Evolutionary conservation across 2,113 vertebrate species (phyloP), one percentile per base, ranked within the genome.

Genomic region (Baryphthengus martii): DNA sequence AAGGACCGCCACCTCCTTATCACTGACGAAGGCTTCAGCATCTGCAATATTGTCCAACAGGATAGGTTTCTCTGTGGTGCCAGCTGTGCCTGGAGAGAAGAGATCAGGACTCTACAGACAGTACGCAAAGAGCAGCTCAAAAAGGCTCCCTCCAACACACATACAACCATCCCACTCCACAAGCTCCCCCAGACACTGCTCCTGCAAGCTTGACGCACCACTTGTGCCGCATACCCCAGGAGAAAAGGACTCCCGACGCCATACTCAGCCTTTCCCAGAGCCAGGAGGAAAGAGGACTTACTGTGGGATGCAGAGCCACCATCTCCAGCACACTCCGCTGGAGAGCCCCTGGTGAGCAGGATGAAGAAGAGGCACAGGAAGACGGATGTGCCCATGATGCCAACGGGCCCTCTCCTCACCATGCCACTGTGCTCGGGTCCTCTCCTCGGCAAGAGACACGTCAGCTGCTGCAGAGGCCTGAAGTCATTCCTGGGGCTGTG

Each of bases 1-100:
- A 66, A 99, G 50, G 74, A 99, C 95, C 1, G 95, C 98, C 95
- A 99, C 98, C 50, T 99, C 99, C 1, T 97, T 98, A 9, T 98
- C 90, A 23, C 96, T 76, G 13, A 99, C 84, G 89, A 99, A 99
- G 82, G 98, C 96, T 96, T 97, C 81, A 0, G 97, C 96, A 7
- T 98, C 97, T 37, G 88, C 49, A 3, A 97, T 77, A 88, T 97
- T 94, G 3, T 95, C 87, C 93, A 99, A 96, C 40, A 68, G 78
- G 68, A 84, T 13, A 9, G 97, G 90, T 53, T 90, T 95, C 71
- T 63, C 95, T 35, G n/a, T 2, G 7, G 40, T 15, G 58, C 72
- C 16, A 2, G 50, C 67, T 21, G 53, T 45, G 37, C 97, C 99
- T 98, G 89, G 20, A 89, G 70, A 79, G 76, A 16, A 86, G 71